Percentiles rank a stretch among this genome's conserved stretches.
These are phyloP conservation scores for Morus bassanus DNA, from an alignment of 2,797 vertebrate genomes.

Conservation along the genomic window DNA sequence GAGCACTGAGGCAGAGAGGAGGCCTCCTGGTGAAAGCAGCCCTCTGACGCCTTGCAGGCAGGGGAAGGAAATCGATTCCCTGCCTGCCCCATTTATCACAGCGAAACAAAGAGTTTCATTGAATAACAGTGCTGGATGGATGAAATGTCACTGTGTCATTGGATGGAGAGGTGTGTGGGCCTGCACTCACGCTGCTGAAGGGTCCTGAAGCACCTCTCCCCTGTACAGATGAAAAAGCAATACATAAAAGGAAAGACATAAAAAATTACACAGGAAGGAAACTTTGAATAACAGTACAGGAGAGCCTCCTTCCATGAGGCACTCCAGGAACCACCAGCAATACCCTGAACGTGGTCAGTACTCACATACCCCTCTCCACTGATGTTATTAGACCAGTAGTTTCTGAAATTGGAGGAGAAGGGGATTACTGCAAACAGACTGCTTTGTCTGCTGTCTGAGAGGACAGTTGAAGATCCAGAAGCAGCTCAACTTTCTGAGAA, in stretches of 20 bases:
- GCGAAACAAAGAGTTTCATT: not conserved
- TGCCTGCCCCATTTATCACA: conserved; percentile 35
- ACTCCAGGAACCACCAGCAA: not conserved
- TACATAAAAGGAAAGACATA: not conserved
- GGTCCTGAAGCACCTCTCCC: not conserved
- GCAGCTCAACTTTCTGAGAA: not conserved
- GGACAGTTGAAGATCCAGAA: not conserved
- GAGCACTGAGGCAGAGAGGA: conserved; percentile 31
- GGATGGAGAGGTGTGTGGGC: not conserved
- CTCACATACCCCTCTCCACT: not conserved
- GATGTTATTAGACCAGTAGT: not conserved
- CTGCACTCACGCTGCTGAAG: not conserved
- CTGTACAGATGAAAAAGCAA: not conserved
- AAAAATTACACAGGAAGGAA: not conserved
- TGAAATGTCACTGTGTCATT: not conserved
- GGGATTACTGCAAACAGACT: not conserved
- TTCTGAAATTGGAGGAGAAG: not conserved
- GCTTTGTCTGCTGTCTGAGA: not conserved
- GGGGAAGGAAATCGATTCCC: conserved; percentile 35
- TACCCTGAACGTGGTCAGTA: not conserved
- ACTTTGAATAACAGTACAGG: not conserved
- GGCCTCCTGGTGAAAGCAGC: conserved; percentile 27
- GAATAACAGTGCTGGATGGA: not conserved
- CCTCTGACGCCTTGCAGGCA: not conserved
- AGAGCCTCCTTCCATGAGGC: not conserved